These are phyloP conservation scores for Chroicocephalus ridibundus DNA, from an alignment of 2,113 vertebrate species.

Conservation along the genomic window DNA sequence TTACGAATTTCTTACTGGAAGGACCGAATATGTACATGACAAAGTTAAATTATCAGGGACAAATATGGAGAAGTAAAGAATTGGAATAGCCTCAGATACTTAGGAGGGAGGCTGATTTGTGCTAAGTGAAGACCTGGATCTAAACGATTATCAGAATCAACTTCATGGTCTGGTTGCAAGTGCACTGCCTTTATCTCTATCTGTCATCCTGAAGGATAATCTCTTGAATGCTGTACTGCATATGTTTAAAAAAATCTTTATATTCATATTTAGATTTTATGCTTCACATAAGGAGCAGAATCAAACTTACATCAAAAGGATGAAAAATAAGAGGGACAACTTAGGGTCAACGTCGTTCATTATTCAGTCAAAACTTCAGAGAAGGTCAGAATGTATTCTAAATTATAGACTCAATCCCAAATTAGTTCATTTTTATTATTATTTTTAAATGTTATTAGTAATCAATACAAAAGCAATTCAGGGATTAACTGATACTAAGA, in stretches of 20 bases:
- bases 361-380: background rate
- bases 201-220: background rate
- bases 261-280: background rate
- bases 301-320: background rate
- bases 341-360: rapidly evolving
- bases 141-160: background rate
- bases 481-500: background rate
- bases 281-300: background rate
- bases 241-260: background rate
- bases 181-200: background rate
- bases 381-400: background rate
- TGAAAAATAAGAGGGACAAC: background rate
- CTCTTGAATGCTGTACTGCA: background rate
- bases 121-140: background rate
- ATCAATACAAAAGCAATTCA: background rate
- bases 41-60: background rate
- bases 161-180: background rate
- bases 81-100: rapidly evolving
- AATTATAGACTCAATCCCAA: background rate
- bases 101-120: background rate
- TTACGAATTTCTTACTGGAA: background rate
- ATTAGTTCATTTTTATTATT: background rate
- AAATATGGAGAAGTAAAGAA: background rate
- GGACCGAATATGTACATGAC: background rate
- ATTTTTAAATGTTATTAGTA: background rate